Evolutionary conservation across 2,113 vertebrate genomes (phyloP).

Genomic region (Salminus brasiliensis): DNA sequence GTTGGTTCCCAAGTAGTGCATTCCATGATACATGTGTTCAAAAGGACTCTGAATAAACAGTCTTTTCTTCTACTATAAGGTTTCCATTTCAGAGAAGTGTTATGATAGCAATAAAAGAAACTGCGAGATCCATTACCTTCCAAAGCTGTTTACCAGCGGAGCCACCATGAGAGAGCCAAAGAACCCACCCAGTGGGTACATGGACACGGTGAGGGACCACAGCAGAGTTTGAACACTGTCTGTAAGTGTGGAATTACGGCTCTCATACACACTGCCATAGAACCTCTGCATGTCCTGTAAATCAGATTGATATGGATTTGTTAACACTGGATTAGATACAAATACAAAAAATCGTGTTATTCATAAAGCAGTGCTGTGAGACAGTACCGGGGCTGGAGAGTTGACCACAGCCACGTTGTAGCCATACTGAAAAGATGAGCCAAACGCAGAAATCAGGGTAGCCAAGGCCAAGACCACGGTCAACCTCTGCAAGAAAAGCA

Average conservation of each 20-base stretch:
- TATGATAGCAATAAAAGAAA: not conserved
- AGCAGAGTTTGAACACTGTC: slow-evolving; percentile 72
- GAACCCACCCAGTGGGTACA: slow-evolving; percentile 91
- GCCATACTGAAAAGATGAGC: slow-evolving; percentile 95
- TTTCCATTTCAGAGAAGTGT: too few relatives aligned
- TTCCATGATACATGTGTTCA: too few relatives aligned
- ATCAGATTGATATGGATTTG: not conserved
- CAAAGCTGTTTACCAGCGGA: slow-evolving; percentile 83
- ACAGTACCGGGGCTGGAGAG: slow-evolving; percentile 81
- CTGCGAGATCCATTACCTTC: slow-evolving; percentile 76
- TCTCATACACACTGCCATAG: slow-evolving; percentile 80
- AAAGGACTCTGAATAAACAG: too few relatives aligned
- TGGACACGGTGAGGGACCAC: slow-evolving; percentile 93
- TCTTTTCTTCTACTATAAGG: too few relatives aligned
- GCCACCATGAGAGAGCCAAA: slow-evolving; percentile 90
- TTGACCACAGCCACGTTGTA: slow-evolving; percentile 93
- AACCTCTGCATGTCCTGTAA: slow-evolving; percentile 85
- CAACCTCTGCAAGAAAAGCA: slow-evolving; percentile 74
- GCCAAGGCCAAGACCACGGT: slow-evolving; percentile 76
- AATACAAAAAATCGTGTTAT: too few relatives aligned
- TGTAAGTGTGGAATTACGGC: slow-evolving; percentile 63
- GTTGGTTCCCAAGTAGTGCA: too few relatives aligned
- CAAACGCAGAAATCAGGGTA: slow-evolving; percentile 83
- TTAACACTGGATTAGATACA: too few relatives aligned
- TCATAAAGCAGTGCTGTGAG: slow-evolving; percentile 6